Evolutionary conservation across 2,888 invertebrate species (phyloP), one percentile per base, ranked within the genome.

Genomic region (Lasioglossum lativentre): DNA sequence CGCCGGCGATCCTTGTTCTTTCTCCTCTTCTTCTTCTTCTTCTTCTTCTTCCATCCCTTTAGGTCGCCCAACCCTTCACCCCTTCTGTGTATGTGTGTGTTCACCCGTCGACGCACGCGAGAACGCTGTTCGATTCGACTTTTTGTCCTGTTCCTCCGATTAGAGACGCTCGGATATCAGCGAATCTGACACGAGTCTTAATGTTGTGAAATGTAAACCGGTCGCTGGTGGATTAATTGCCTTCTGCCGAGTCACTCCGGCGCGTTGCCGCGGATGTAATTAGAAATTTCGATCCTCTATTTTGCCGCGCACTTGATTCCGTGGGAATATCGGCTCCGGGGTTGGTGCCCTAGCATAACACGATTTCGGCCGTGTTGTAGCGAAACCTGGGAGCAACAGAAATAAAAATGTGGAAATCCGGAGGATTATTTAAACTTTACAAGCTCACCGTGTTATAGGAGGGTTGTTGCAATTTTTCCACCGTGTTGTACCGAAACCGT

Each of bases 171-270:
- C 19, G 38, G 38, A 52, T 47, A 47, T 70, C 52, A 47, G 70
- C 27, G 70, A 40, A 70, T 52, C 45, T 38, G 70, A 70, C 77
- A 66, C 70, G 47, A 66, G 70, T 56, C 40, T 70, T 16, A 47
- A 76, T 84, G 85, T 78, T 74, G 68, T 56, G 70, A 70, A 78
- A 78, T 56, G 70, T 42, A 56, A 71, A 78, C 56, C 70, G 77
- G 77, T 59, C 38, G 34, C 45, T 10, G 40, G 1, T 19, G 66
- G 38, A 72, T 73, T 73, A 76, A 76, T 76, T 66, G 66, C 75
- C 56, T 2, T 40, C 38, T n/a, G 8, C 34, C 19, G 40, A 30
- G 8, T 63, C 42, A 40, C 45, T 14, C 30, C 16, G 47, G 38
- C 42, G 14, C 45, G 66, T n/a, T 14, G 42, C 45, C 34, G 66